These are phyloP conservation scores for Steinernema hermaphroditum DNA, from an alignment of 2,888 invertebrate species.

Conservation along the genomic window DNA sequence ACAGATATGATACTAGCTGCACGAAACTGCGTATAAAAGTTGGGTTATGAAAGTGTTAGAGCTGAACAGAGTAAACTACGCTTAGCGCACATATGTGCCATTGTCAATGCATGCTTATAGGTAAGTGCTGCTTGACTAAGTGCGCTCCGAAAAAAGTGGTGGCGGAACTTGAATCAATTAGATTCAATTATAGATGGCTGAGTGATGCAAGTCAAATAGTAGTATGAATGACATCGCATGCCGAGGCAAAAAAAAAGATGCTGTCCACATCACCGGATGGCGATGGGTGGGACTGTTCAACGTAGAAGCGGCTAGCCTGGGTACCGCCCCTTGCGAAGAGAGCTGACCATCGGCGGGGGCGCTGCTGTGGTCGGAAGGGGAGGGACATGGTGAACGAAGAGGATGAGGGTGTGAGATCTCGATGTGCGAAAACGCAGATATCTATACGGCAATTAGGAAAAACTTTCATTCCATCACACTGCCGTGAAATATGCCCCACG, in stretches of 20 bases:
- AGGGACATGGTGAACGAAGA: not conserved
- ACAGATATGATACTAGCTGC: no score
- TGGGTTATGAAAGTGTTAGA: no score
- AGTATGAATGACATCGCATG: slow-evolving; percentile 31
- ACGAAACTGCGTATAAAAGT: no score
- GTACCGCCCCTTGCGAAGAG: not conserved
- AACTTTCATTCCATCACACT: slow-evolving; percentile 7
- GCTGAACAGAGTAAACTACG: no score
- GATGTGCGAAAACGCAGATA: slow-evolving; percentile 6
- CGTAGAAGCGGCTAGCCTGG: not conserved
- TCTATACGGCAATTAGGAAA: slow-evolving; percentile 26
- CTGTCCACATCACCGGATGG: not conserved
- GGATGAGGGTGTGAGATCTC: not conserved
- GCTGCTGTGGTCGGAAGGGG: slow-evolving; percentile 17
- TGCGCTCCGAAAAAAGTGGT: no score
- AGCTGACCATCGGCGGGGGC: not conserved
- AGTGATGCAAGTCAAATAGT: slow-evolving; percentile 21
- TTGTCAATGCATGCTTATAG: no score
- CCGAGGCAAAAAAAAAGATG: slow-evolving; percentile 27
- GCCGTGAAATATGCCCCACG: slow-evolving; percentile 7
- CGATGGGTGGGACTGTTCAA: slow-evolving; percentile 11
- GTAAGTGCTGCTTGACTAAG: no score
- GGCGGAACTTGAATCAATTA: slow-evolving; percentile 18
- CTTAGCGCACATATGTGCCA: no score
- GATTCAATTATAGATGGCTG: slow-evolving; percentile 2